Base-by-base conservation (phyloP, 2,888 invertebrate species). In the Blastobasis adustella region DNA sequence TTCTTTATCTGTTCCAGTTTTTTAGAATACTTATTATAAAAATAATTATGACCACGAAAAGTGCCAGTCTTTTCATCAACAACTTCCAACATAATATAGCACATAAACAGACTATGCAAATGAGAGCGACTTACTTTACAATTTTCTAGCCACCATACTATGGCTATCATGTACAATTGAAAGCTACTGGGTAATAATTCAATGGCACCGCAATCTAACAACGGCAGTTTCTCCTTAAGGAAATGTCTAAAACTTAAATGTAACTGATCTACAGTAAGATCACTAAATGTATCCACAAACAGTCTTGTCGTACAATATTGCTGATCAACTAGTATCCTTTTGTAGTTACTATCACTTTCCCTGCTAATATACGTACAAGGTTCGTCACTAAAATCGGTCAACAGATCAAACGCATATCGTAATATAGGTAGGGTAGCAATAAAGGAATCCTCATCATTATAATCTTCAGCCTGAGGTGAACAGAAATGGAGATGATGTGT, bases 391-490 rank as follows among this genome's bases (percentile, higher is more conserved):
- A 79, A 89, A 52, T 85, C 82, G 41, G 80, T 88, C 1, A 89
- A 59, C 9, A 89, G 67, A 60, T 89, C 88, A 71, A 83, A 92
- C 49, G 92, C 90, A 54, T 90, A 90, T 61, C 86, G 79, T 43
- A 95, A 63, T 56, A 95, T 91, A 9, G 91, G 90, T 56, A 93
- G 67, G 39, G 91, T 89, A 51, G 91, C 88, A 6, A 88, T 65
- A 61, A 91, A 91, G 6, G 92, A 89, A 56, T 93, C 91, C 5
- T 89, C 81, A 46, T 89, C 88, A 4, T 76, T 73, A 63, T 90
- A 91, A 71, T 94, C 92, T 74, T 96, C 95, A 5, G 94, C 90
- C 82, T 94, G 94, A 0, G 93, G 92, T 49, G 89, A 89, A 59
- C 91, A 92, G 55, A 94, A 90, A 65, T 92, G 92, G 46, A 91